phyloP scores from a whole-genome alignment of 1,140 invertebrate species.

The Aphaenogaster floridana region DNA sequence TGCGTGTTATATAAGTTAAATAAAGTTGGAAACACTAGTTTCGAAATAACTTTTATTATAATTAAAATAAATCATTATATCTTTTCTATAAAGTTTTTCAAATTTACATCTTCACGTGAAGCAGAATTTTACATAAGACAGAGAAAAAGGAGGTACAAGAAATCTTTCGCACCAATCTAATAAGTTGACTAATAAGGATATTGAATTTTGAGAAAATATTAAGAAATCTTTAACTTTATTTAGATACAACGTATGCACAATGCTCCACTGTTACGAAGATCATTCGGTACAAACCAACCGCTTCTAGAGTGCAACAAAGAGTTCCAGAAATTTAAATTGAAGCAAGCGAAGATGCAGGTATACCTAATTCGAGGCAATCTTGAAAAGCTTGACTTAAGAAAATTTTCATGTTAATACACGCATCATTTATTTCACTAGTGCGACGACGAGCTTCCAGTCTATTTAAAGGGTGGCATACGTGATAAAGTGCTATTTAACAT shows the following conservation, averaged over 20 bases:
- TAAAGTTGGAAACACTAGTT: neutral
- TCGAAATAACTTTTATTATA: neutral
- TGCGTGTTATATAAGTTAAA: neutral
- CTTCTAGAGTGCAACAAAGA: constrained; percentile 2
- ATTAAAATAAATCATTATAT: neutral
- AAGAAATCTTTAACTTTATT: constrained; percentile 3
- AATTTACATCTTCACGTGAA: neutral
- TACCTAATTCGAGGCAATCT: neutral
- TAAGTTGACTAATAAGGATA: neutral
- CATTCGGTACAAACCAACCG: constrained; percentile 2
- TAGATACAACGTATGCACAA: constrained; percentile 23
- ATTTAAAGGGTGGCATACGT: constrained; percentile 88
- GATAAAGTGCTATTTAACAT: constrained; percentile 88
- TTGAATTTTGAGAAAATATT: neutral
- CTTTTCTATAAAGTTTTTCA: neutral
- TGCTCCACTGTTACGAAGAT: constrained; percentile 9
- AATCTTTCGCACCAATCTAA: neutral
- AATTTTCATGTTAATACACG: neutral
- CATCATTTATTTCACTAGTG: constrained; percentile 81
- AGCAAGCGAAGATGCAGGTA: constrained; percentile 78
- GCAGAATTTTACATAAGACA: neutral
- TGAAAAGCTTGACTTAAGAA: neutral
- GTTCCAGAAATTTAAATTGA: constrained; percentile 75
- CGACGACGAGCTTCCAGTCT: constrained; percentile 88
- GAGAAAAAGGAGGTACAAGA: neutral